These are phyloP conservation scores for human DNA, from an alignment of 2,113 vertebrate species.

Conservation along the genomic window DNA sequence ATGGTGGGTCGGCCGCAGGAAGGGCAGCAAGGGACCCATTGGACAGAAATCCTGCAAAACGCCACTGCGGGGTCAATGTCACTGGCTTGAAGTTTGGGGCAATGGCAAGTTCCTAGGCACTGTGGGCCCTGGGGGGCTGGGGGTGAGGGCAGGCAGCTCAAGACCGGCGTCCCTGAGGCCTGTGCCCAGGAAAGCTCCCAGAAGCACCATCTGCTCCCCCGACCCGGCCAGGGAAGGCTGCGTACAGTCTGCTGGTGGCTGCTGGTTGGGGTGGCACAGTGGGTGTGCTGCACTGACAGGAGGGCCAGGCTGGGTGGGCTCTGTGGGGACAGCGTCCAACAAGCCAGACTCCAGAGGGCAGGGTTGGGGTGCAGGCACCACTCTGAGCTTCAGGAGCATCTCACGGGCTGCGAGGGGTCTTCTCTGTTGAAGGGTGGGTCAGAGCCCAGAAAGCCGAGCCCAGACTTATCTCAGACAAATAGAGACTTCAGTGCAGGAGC, in stretches of 20 bases:
- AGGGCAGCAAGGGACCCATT: not conserved
- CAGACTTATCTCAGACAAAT: not conserved
- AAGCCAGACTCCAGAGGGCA: not conserved
- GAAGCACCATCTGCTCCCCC: not conserved
- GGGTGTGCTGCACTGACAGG: not conserved
- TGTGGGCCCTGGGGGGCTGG: not conserved
- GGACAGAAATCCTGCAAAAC: not conserved
- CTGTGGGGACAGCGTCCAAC: not conserved
- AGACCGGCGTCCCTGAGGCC: not conserved
- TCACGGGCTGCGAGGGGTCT: not conserved
- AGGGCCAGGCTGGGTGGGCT: not conserved
- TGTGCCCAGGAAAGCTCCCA: not conserved
- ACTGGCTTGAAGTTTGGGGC: not conserved
- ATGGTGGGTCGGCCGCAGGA: not conserved
- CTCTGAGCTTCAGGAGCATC: not conserved
- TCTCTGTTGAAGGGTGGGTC: not conserved
- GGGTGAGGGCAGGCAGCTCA: not conserved
- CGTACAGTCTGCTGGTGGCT: accelerated
- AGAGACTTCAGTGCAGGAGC: not conserved
- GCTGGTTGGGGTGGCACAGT: too few relatives aligned
- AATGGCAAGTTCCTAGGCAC: not conserved
- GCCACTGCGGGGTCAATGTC: not conserved
- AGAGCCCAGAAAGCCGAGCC: not conserved
- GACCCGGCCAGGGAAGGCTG: not conserved
- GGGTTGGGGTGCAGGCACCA: too few relatives aligned